Evolutionary conservation across 2,888 invertebrate genomes (phyloP), one percentile per base, ranked within the genome.

Genomic region (Trachelus stipa): DNA sequence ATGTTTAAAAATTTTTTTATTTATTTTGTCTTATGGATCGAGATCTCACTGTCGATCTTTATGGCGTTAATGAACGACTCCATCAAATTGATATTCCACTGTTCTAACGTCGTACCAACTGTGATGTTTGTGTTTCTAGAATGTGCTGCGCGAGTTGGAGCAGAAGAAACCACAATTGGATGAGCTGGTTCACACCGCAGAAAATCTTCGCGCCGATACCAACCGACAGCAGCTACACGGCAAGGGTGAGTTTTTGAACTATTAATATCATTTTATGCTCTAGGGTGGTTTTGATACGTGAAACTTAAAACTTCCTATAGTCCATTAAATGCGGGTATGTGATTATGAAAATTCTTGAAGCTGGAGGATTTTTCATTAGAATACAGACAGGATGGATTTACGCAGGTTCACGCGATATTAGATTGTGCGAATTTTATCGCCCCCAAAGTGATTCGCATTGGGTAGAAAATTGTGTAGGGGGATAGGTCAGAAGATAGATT

Each of bases 111-210:
- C 11, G 4, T 69, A 30, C 34, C 9, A 69, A 31, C 12, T 35
- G 31, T 31, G 11, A 9, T 31, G 30, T 12, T 73, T 31, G 75
- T 85, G 79, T 81, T 81, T 92, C 31, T 93, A 97, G 97, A 96
- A 95, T 90, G 96, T 97, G 83, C 93, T 96, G 81, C 95, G 96
- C 34, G 96, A 97, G 92, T 91, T 97, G 92, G 96, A 96, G 91
- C 95, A 96, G 92, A 97, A 97, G 92, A 96, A 96, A 88, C 96
- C 96, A 9, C 97, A 97, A 92, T 92, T 97, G 90, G 96, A 96
- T 92, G 96, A 97, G 92, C 93, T 97, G 87, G 95, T 96, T 82
- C 95, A 96, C 90, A 96, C 96, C 0, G 96, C 96, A 2, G 96
- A 96, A 92, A 95, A 95, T 90, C 94, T 96, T 81, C 95, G 96